phyloP scores from a whole-genome alignment of 2,888 invertebrate genomes.

The Drosophila phalerata region DNA sequence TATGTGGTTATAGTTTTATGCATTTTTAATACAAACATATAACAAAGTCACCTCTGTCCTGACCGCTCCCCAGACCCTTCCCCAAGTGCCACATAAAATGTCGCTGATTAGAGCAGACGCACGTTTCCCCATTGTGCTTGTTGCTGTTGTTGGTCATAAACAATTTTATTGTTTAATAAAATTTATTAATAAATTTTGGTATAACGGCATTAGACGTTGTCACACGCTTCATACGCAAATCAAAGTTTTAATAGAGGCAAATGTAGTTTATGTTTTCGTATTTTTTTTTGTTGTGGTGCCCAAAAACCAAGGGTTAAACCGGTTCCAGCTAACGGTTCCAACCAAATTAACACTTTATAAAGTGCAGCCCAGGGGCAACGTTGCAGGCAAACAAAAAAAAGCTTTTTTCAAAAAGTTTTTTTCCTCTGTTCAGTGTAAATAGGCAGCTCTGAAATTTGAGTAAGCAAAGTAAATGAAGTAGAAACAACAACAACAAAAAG shows the following conservation, averaged over 20 bases:
- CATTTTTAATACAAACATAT: conserved; percentile 74
- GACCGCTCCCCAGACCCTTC: conserved; percentile 18
- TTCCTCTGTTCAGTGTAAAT: conserved; percentile 63
- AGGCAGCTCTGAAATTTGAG: conserved; percentile 77
- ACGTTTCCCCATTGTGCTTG: conserved; percentile 43
- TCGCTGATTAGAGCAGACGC: conserved; percentile 68
- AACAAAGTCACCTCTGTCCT: conserved; percentile 49
- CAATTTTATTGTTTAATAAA: conserved; percentile 76
- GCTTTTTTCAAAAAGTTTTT: conserved; percentile 49
- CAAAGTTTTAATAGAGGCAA: conserved; percentile 52
- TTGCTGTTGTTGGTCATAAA: conserved; percentile 52
- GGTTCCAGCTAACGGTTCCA: conserved; percentile 53
- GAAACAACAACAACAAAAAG: conserved; percentile 51
- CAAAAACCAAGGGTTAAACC: conserved; percentile 65
- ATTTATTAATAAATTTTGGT: conserved; percentile 74
- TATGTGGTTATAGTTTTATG: conserved; percentile 81
- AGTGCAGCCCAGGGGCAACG: conserved; percentile 70
- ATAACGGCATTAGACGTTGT: conserved; percentile 69
- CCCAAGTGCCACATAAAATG: conserved; percentile 68
- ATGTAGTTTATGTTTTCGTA: conserved; percentile 44
- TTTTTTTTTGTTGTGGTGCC: neutral
- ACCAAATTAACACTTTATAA: conserved; percentile 83
- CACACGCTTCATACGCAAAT: conserved; percentile 65
- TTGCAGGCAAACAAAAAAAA: conserved; percentile 35
- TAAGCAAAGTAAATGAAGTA: conserved; percentile 80